A percentile compares a stretch with the other conserved stretches of the same genome.
These are phyloP conservation scores for Chlorops oryzae DNA, from an alignment of 1,140 invertebrate species.

Conservation along the genomic window DNA sequence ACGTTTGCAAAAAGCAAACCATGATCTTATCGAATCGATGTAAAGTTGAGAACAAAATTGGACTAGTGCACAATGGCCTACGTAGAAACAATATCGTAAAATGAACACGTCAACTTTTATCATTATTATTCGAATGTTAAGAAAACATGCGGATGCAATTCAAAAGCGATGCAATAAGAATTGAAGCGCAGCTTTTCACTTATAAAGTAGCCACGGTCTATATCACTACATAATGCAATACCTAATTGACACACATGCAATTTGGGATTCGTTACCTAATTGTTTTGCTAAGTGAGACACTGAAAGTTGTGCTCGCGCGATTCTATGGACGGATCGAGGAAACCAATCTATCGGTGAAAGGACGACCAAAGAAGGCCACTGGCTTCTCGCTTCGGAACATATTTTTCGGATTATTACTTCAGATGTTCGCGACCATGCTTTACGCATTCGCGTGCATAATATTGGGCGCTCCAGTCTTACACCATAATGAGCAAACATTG, in stretches of 20 bases:
- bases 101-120: too few species aligned
- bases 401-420: slow-evolving; percentile 32
- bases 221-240: too few species aligned
- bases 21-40: too few species aligned
- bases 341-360: slow-evolving; percentile 28
- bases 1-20: too few species aligned
- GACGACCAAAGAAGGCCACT: slow-evolving; percentile 35
- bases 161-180: too few species aligned
- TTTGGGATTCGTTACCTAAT: slow-evolving; percentile 46
- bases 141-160: too few species aligned
- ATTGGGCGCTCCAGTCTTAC: slow-evolving; percentile 41
- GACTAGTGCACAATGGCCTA: too few species aligned
- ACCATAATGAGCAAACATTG: slow-evolving; percentile 44
- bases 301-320: slow-evolving; percentile 36
- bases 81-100: too few species aligned
- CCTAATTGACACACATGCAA: slow-evolving; percentile 45
- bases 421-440: slow-evolving; percentile 38
- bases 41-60: too few species aligned
- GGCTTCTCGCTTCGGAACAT: slow-evolving; percentile 36
- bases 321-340: slow-evolving; percentile 37
- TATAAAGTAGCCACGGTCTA: too few species aligned
- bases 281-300: slow-evolving; percentile 37
- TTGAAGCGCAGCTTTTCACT: too few species aligned
- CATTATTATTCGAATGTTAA: too few species aligned
- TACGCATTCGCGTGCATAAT: slow-evolving; percentile 45